Conservation (phyloP, 1,140 invertebrate genomes). For the Probaryconus sp. region DNA sequence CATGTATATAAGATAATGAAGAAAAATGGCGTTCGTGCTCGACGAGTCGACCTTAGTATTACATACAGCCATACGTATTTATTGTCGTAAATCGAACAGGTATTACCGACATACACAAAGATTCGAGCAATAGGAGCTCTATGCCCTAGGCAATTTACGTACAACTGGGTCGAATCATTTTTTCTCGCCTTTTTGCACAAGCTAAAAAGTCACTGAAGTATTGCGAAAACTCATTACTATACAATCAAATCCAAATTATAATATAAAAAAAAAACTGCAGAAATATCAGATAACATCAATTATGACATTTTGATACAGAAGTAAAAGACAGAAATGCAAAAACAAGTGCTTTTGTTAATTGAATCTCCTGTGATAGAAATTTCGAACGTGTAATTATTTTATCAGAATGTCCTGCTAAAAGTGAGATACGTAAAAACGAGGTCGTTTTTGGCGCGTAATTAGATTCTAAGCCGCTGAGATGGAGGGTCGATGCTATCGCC, state of each 20-base stretch:
- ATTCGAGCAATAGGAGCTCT: conserved; percentile 17
- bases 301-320: background rate
- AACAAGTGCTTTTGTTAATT: conserved; percentile 2
- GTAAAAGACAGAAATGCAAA: conserved; percentile 1
- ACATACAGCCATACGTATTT: conserved; percentile 32
- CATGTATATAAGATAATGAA: conserved; percentile 41
- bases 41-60: conserved; percentile 32
- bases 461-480: conserved; percentile 13
- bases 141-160: conserved; percentile 9
- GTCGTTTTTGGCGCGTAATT: conserved; percentile 26
- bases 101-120: conserved; percentile 23
- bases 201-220: background rate
- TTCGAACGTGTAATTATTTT: background rate
- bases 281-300: background rate
- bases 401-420: conserved; percentile 23
- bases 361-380: conserved; percentile 9
- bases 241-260: background rate
- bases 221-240: conserved; percentile 6
- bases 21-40: conserved; percentile 39
- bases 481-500: conserved; percentile 16
- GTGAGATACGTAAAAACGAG: conserved; percentile 6
- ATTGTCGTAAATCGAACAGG: conserved; percentile 35
- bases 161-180: conserved; percentile 9
- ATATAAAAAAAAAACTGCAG: no score
- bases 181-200: conserved; percentile 3